A percentile compares a stretch with the other conserved stretches of the same genome.
Conservation (phyloP, 2,888 invertebrate species). For the Agrotis segetum region DNA sequence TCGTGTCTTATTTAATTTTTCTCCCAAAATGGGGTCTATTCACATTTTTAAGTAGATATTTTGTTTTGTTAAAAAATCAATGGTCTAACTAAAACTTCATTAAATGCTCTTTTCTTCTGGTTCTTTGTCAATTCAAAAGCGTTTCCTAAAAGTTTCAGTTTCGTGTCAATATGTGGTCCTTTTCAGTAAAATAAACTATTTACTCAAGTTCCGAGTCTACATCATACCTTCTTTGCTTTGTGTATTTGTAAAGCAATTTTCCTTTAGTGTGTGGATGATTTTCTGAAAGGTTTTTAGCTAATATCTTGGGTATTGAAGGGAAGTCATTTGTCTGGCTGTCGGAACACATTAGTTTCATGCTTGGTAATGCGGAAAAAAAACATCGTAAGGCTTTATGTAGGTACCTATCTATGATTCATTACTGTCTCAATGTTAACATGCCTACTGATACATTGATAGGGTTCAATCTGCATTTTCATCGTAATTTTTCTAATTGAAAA, state of each 20-base stretch:
- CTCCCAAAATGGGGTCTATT: background rate
- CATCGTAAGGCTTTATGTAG: constrained; percentile 26
- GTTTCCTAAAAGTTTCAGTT: background rate
- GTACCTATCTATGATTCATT: constrained; percentile 17
- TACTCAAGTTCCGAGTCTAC: background rate
- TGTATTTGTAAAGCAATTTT: constrained; percentile 8
- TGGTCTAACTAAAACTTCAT: background rate
- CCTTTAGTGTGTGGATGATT: constrained; percentile 30
- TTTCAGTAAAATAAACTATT: background rate
- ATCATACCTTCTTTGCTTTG: background rate
- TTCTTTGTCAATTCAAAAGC: too few species aligned
- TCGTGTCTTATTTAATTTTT: background rate
- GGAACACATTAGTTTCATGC: constrained; percentile 65
- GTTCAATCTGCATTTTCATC: background rate
- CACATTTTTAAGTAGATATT: too few species aligned
- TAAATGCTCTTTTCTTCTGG: too few species aligned
- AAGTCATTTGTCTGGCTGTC: constrained; percentile 67
- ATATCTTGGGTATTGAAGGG: constrained; percentile 61
- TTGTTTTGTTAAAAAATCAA: background rate
- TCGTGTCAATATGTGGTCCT: background rate
- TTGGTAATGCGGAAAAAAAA: constrained; percentile 51
- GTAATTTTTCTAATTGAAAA: background rate
- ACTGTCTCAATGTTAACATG: background rate
- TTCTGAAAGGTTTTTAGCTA: constrained; percentile 61
- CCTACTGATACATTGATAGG: background rate